Base-by-base conservation (phyloP, 2,113 vertebrate species). In the Marmota monax region DNA sequence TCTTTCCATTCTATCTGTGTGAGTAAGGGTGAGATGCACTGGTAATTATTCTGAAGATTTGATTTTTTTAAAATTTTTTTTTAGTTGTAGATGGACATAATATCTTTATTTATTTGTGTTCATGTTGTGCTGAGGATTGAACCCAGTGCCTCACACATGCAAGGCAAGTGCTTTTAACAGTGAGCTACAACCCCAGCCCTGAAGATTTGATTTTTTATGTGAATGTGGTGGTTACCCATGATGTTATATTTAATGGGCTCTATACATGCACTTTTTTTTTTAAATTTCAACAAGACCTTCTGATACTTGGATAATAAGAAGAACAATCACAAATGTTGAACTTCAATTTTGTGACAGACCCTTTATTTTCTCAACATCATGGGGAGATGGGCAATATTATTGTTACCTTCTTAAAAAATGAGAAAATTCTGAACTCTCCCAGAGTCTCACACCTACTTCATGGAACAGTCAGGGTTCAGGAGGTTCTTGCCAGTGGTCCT, bases 161-260 rank as follows among this genome's bases (percentile, higher is more conserved):
- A 13, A 51, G 48, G 48, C 48, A 51, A 51, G 48, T 51, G 48
- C 48, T 51, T 45, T 13, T 51, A 51, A 51, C 48, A 51, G 10
- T 51, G 12, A 51, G 48, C 48, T 51, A 51, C 48, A 51, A 51
- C 48, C 48, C 48, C 48, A 51, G 48, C 48, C 48, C 48, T 51
- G 48, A 51, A 51, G 48, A 51, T 51, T 51, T 51, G 48, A 51
- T 70, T 42, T 74, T 34, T 51, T 48, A 5, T 14, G 29, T 77
- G 10, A 56, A n/a, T 2, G 12, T 12, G 42, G n/a, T 18, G 2
- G 0, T 22, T 51, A 25, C 70, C 56, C 3, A 4, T 45, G 4
- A 16, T 27, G 11, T 45, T 32, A 14, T 18, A 53, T 42, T 48
- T 20, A 25, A 9, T 39, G n/a, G 39, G 27, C 22, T 25, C 25